Percentiles rank a stretch among this genome's conserved stretches.
phyloP scores from a whole-genome alignment of 2,888 invertebrate genomes.

The Cybosia mesomella region DNA sequence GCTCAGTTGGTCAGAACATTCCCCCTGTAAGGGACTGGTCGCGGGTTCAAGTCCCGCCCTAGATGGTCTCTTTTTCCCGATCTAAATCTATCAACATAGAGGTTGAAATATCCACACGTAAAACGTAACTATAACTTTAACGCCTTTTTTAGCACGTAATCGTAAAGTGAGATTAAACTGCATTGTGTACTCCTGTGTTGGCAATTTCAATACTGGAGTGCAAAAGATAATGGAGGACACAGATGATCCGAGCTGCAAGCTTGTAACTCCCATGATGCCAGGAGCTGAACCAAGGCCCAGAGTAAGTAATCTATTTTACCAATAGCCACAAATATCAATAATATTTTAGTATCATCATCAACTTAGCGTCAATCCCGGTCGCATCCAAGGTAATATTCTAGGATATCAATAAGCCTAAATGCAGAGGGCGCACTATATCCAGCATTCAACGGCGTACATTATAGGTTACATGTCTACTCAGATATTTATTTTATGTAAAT shows the following conservation, averaged over 20 bases:
- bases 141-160: constrained; percentile 25
- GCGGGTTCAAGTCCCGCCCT: too few species aligned
- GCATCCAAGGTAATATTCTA: too few species aligned
- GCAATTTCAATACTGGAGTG: constrained; percentile 79
- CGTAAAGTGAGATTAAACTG: constrained; percentile 50
- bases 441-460: too few species aligned
- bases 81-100: too few species aligned
- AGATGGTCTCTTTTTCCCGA: too few species aligned
- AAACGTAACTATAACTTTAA: neutral
- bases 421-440: too few species aligned
- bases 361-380: neutral
- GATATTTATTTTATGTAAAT: too few species aligned
- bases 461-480: too few species aligned
- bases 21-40: too few species aligned
- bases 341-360: neutral
- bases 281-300: neutral
- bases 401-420: too few species aligned
- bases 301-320: neutral
- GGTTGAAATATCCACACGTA: neutral
- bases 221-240: constrained; percentile 59
- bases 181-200: constrained; percentile 67
- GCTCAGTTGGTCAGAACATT: too few species aligned
- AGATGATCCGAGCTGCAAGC: neutral
- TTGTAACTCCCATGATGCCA: constrained; percentile 6
- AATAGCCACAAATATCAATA: neutral